A percentile compares a stretch with the other conserved stretches of the same genome.
Conservation (phyloP, 2,797 vertebrate species). For the Betta splendens region DNA sequence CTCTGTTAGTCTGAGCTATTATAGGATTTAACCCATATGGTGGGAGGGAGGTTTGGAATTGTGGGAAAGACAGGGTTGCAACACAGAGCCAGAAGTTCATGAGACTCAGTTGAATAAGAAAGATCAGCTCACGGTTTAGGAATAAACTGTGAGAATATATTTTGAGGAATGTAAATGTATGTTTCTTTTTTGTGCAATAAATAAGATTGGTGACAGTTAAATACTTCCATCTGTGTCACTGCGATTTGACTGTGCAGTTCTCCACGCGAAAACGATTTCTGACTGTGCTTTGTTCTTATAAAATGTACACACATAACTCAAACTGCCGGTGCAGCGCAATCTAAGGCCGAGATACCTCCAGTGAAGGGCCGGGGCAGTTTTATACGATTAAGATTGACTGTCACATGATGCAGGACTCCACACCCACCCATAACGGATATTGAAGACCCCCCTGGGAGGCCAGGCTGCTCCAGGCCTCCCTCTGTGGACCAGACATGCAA, state of each 20-base stretch:
- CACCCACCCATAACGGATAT: slow-evolving; percentile 64
- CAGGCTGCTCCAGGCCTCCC: slow-evolving; percentile 43
- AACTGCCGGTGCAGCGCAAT: slow-evolving; percentile 38
- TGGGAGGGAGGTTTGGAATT: slow-evolving; percentile 63
- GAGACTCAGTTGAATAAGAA: slow-evolving; percentile 37
- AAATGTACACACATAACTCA: slow-evolving; percentile 33
- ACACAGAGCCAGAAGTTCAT: slow-evolving; percentile 37
- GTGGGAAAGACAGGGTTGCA: slow-evolving; percentile 25
- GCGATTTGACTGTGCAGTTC: neutral
- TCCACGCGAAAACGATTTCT: slow-evolving; percentile 14
- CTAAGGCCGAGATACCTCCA: slow-evolving; percentile 57
- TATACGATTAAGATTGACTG: slow-evolving; percentile 80
- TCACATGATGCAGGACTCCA: slow-evolving; percentile 55
- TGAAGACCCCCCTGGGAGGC: slow-evolving; percentile 71
- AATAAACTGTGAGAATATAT: too few relatives aligned
- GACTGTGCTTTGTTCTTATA: slow-evolving; percentile 39
- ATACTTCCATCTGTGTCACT: neutral
- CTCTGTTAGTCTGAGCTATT: slow-evolving; percentile 63
- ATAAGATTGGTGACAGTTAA: slow-evolving; percentile 9
- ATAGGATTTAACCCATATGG: slow-evolving; percentile 65
- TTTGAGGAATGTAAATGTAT: too few relatives aligned
- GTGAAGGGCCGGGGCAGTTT: slow-evolving; percentile 58
- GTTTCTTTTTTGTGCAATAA: slow-evolving; percentile 9
- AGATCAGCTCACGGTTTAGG: too few relatives aligned
- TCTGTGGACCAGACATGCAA: slow-evolving; percentile 61